phyloP scores from a whole-genome alignment of 1,140 invertebrate genomes.

The Holcopasites calliopsidis region DNA sequence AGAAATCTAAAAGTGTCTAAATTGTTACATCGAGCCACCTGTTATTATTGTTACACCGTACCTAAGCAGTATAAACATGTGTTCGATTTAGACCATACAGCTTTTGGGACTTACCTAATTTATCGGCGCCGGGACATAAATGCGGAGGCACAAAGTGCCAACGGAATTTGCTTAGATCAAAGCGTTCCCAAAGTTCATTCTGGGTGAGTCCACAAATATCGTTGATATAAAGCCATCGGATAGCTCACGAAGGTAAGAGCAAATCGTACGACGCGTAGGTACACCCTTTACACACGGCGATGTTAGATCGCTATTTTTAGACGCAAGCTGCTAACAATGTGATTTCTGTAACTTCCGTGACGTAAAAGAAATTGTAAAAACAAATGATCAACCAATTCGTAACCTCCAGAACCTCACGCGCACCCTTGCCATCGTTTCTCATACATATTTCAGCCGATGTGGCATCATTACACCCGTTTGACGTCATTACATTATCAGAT shows the following conservation, averaged over 20 bases:
- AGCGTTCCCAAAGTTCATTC: slow-evolving; percentile 68
- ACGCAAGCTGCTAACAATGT: slow-evolving; percentile 38
- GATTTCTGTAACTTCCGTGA: not conserved
- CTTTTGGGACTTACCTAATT: slow-evolving; percentile 35
- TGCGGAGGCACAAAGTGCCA: slow-evolving; percentile 36
- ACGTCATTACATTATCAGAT: not conserved
- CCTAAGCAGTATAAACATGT: slow-evolving; percentile 9
- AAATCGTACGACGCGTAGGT: slow-evolving; percentile 17
- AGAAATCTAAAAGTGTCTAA: too few relatives aligned
- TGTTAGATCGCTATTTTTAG: slow-evolving; percentile 48
- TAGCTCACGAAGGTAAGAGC: slow-evolving; percentile 43
- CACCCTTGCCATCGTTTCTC: not conserved
- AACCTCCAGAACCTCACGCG: too few relatives aligned
- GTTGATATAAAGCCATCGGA: slow-evolving; percentile 52
- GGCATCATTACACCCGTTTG: slow-evolving; percentile 10
- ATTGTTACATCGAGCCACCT: slow-evolving; percentile 24
- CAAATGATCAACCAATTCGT: too few relatives aligned
- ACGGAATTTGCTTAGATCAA: slow-evolving; percentile 58
- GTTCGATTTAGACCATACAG: slow-evolving; percentile 27
- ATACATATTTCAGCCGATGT: not conserved
- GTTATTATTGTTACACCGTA: too few relatives aligned
- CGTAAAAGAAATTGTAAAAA: not conserved
- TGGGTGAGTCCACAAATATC: slow-evolving; percentile 57
- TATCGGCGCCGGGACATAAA: slow-evolving; percentile 26
- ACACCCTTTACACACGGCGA: not conserved